Conservation (phyloP, 2,113 vertebrate genomes). For the Festucalex cinctus region DNA sequence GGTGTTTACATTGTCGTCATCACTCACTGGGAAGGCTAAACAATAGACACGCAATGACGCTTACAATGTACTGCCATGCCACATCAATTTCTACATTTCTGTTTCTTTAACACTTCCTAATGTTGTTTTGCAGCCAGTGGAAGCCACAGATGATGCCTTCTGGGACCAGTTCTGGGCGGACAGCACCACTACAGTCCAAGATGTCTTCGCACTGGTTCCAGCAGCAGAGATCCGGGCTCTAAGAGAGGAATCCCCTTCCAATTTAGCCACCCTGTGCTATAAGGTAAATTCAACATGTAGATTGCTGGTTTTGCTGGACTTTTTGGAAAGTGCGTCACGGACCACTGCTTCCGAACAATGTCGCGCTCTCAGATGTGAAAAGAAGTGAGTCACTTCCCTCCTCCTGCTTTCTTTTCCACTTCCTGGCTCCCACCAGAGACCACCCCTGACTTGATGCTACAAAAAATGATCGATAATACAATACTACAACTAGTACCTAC, state of each 20-base stretch:
- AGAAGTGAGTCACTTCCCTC: conserved; percentile 50
- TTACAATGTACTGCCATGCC: background rate
- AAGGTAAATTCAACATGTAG: conserved; percentile 75
- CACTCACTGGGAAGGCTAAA: conserved; percentile 9
- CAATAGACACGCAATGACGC: background rate
- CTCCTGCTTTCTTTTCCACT: conserved; percentile 39
- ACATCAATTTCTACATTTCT: background rate
- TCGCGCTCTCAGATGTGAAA: conserved; percentile 35
- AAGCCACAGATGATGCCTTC: conserved; percentile 95
- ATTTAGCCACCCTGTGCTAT: conserved; percentile 95
- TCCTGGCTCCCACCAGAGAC: conserved; percentile 61
- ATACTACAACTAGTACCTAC: background rate
- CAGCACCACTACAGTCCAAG: conserved; percentile 92
- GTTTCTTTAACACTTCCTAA: background rate
- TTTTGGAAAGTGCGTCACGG: background rate
- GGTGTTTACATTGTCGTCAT: conserved; percentile 51
- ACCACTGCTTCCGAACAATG: conserved; percentile 15
- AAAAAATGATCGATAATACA: background rate
- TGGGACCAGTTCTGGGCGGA: conserved; percentile 99
- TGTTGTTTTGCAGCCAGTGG: conserved; percentile 82
- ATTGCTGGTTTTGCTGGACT: background rate
- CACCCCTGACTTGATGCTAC: conserved; percentile 43
- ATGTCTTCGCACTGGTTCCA: conserved; percentile 95
- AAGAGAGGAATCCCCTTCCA: conserved; percentile 95
- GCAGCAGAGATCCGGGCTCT: conserved; percentile 96